Percentiles rank a stretch among this genome's conserved stretches.
phyloP scores from a whole-genome alignment of 1,140 invertebrate genomes.

The Heliconius nattereri region DNA sequence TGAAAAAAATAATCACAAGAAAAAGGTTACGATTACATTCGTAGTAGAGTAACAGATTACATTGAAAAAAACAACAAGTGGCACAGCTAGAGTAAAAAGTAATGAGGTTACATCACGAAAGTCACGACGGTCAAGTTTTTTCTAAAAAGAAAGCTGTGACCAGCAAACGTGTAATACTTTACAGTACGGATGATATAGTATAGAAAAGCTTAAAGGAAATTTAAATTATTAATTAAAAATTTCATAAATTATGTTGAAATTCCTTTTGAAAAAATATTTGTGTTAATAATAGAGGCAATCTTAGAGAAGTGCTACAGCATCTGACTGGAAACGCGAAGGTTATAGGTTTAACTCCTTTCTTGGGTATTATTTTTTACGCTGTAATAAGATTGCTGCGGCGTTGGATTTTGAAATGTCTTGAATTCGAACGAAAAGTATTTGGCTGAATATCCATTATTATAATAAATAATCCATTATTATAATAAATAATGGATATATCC shows the following conservation, averaged over 20 bases:
- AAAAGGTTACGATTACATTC: neutral
- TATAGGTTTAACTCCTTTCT: too few species aligned
- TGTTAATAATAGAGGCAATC: neutral
- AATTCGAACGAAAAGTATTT: neutral
- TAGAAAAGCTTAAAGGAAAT: slow-evolving; percentile 16
- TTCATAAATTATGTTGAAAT: neutral
- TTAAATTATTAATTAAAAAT: neutral
- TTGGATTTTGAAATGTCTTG: neutral
- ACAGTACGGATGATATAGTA: neutral
- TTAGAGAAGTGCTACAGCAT: too few species aligned
- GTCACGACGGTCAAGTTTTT: slow-evolving; percentile 28
- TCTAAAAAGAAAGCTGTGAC: slow-evolving; percentile 22
- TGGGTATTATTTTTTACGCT: too few species aligned
- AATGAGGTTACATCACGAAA: slow-evolving; percentile 33
- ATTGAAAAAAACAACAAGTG: slow-evolving; percentile 20
- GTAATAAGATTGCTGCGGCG: too few species aligned
- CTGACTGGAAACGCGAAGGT: too few species aligned
- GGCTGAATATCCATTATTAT: too few species aligned
- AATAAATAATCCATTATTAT: too few species aligned
- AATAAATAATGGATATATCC: too few species aligned
- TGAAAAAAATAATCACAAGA: neutral
- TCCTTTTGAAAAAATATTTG: too few species aligned
- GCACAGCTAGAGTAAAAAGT: slow-evolving; percentile 18
- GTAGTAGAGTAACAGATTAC: slow-evolving; percentile 16
- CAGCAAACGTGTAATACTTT: slow-evolving; percentile 15